Conservation (phyloP, 2,797 vertebrate genomes). For the Anguilla obscura region DNA sequence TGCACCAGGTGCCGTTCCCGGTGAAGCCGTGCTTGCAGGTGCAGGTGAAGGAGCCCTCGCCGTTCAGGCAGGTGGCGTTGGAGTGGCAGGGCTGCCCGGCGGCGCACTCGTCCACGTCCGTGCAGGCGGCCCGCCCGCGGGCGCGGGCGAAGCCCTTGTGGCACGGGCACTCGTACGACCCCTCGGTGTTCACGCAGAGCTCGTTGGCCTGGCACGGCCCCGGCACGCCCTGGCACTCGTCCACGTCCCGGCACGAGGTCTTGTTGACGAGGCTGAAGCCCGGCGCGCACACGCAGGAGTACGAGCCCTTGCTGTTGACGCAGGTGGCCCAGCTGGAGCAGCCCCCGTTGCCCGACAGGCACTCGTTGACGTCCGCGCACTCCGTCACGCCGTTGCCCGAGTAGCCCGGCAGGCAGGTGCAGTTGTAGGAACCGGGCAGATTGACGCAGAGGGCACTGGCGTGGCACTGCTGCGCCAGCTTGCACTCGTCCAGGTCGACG, state of each 20-base stretch:
- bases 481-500: constrained; percentile 74
- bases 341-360: constrained; percentile 71
- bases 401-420: constrained; percentile 72
- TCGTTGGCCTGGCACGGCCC: constrained; percentile 69
- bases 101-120: constrained; percentile 75
- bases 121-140: constrained; percentile 60
- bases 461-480: constrained; percentile 63
- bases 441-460: constrained; percentile 69
- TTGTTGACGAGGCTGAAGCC: constrained; percentile 70
- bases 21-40: constrained; percentile 72
- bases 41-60: constrained; percentile 70
- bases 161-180: constrained; percentile 72
- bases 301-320: constrained; percentile 73
- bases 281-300: constrained; percentile 66
- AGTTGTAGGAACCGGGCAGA: constrained; percentile 71
- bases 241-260: constrained; percentile 75
- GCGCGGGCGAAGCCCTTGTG: constrained; percentile 65
- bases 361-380: constrained; percentile 78
- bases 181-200: constrained; percentile 71
- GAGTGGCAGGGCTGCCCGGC: constrained; percentile 64
- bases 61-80: constrained; percentile 76
- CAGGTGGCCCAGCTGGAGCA: constrained; percentile 72
- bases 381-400: constrained; percentile 68
- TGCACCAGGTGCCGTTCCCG: constrained; percentile 70
- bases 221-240: constrained; percentile 67